Base-by-base conservation (phyloP, 2,888 invertebrate species). In the Heliconius aoede region DNA sequence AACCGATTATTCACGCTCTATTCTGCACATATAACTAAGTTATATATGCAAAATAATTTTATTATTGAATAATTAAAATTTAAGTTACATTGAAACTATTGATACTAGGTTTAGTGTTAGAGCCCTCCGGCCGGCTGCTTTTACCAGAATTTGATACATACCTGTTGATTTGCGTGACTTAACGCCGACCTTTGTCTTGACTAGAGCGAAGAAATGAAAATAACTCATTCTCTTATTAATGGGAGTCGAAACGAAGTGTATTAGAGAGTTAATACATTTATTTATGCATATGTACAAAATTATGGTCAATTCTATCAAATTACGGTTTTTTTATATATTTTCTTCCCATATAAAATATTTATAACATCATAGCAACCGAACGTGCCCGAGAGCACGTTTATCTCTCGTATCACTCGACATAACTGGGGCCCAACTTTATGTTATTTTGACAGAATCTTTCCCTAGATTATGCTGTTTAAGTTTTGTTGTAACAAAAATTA, bases 371-470 rank as follows among this genome's bases (percentile, higher is more conserved):
- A 40, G 61, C 46, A 40, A 4, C 61, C 32, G 73, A 73, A 68
- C 62, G 68, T 61, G 73, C 73, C 46, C 62, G 68, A 76, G 73
- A 61, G 68, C 68, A n/a, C n/a, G n/a, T 76, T 76, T 73, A 68
- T 73, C 55, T 69, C 51, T 51, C 58, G 26, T 73, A 67, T 46
- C 73, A 55, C 62, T 73, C 68, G 26, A 61, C 51, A 4, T 69
- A 55, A 68, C 69, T 60, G 73, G 60, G 61, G 30, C 68, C 30
- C 76, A 64, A 73, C 62, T 68, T 73, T 26, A 73, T 51, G 32
- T 61, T 30, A 73, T 76, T 73, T 68, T 62, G 24, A 65, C 30
- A n/a, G 46, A 51, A 69, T 28, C 24, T 65, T 65, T 65, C 7
- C n/a, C 65, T 8, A 15, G 15, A 24, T 65, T 64, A 64, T 64